Evolutionary conservation across 2,888 invertebrate species (phyloP), one percentile per base, ranked within the genome.

Genomic region (Pycnomerus fuliginosus): DNA sequence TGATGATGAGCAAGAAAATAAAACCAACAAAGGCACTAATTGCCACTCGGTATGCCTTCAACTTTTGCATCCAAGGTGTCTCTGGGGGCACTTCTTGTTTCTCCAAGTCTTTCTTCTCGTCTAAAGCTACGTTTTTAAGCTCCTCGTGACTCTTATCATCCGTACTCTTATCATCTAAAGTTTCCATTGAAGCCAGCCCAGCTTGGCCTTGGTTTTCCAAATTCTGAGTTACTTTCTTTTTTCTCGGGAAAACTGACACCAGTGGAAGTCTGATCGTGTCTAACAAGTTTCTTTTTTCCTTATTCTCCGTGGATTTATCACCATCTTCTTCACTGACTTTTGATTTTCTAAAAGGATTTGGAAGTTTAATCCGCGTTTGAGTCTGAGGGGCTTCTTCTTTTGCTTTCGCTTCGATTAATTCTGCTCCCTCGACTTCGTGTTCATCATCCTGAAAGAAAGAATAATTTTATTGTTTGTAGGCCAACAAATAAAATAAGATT

Each of bases 161-260:
- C 38, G 81, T 76, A 11, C 77, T 70, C 53, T 83, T 83, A 57
- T 89, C 89, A 62, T 87, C 89, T 28, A 89, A 73, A 0, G 89
- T 89, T 69, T 90, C 90, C 79, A 86, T 84, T 3, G 89, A 89
- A 1, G 90, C 89, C 34, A 90, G 74, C 12, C 86, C 83, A 3
- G 86, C 87, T 64, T 81, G 80, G 3, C 61, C 76, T 36, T 59
- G 76, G 37, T 56, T 62, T 61, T 73, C 58, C 49, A 68, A 43
- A 61, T 64, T 64, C 61, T 71, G 48, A 48, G 64, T 60, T 58
- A 73, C 69, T 39, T 72, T 68, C 53, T 70, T 72, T 60, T 74
- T 64, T 24, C 61, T 55, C 60, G 82, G 79, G 45, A 76, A 74
- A 16, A 77, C 75, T 5, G 75, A 74, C 15, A 78, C 80, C 50